phyloP scores from a whole-genome alignment of 2,797 vertebrate species.

The Oreochromis grahami region DNA sequence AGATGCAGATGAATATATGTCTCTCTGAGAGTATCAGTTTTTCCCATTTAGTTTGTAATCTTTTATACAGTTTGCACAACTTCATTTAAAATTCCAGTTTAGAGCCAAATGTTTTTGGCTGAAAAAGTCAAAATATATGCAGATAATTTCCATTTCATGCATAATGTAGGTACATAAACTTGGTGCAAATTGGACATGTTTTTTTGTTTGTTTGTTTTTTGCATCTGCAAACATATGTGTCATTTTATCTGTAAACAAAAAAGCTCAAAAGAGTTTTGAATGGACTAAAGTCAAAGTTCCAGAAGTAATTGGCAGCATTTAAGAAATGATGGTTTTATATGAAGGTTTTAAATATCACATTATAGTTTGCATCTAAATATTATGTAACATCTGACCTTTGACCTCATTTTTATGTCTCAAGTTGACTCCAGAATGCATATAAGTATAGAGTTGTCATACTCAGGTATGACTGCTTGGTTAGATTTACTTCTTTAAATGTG shows the following conservation, averaged over 20 bases:
- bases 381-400: too few relatives aligned
- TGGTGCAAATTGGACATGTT: neutral
- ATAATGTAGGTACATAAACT: neutral
- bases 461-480: too few relatives aligned
- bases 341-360: too few relatives aligned
- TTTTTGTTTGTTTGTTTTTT: neutral
- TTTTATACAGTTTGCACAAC: rapidly evolving
- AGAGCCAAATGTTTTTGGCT: neutral
- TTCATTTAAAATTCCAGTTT: neutral
- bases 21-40: neutral
- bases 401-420: too few relatives aligned
- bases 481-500: too few relatives aligned
- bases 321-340: too few relatives aligned
- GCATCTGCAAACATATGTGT: neutral
- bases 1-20: neutral
- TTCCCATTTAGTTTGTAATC: neutral
- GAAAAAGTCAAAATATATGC: neutral
- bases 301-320: neutral
- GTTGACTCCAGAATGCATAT: too few relatives aligned
- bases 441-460: too few relatives aligned
- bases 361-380: neutral
- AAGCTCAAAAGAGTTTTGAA: neutral
- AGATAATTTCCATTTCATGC: neutral
- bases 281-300: neutral
- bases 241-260: neutral